Percentiles rank a stretch among this genome's conserved stretches.
Evolutionary conservation across 1,140 invertebrate species (phyloP).

Genomic region (Coelopa frigida): DNA sequence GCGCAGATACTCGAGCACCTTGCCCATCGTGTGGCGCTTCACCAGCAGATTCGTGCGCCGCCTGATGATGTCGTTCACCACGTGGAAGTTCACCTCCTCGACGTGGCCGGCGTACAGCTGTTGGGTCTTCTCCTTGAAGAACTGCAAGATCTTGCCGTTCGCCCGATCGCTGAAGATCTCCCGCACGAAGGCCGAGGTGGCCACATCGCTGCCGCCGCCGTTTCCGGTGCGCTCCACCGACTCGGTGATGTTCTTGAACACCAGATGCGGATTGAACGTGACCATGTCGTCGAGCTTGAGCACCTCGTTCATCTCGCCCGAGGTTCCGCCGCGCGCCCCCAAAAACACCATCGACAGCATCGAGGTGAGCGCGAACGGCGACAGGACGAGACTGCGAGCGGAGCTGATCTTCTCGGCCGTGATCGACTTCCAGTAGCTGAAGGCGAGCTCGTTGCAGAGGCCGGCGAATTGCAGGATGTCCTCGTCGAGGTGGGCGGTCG

Average conservation of each 20-base stretch:
- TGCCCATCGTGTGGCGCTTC: constrained; percentile 68
- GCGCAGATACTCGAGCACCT: constrained; percentile 67
- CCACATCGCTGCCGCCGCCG: constrained; percentile 62
- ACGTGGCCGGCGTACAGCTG: constrained; percentile 79
- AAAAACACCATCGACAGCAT: constrained; percentile 82
- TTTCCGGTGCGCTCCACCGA: constrained; percentile 57
- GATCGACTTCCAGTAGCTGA: constrained; percentile 68
- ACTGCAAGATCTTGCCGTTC: constrained; percentile 70
- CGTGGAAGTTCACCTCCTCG: constrained; percentile 73
- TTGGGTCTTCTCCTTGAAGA: constrained; percentile 76
- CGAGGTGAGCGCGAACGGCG: constrained; percentile 76
- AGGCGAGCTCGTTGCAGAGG: constrained; percentile 76
- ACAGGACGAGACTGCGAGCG: constrained; percentile 70
- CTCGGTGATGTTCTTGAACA: constrained; percentile 75
- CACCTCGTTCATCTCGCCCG: constrained; percentile 81
- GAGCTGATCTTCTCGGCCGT: constrained; percentile 61
- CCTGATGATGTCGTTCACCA: constrained; percentile 67
- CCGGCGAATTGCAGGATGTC: constrained; percentile 64
- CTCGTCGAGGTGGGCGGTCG: constrained; percentile 57
- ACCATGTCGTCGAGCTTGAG: constrained; percentile 78
- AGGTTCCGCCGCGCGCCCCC: constrained; percentile 77
- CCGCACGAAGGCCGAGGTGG: constrained; percentile 66
- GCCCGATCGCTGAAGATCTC: constrained; percentile 69
- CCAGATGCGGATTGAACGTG: constrained; percentile 79
- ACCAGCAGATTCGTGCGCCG: constrained; percentile 70